Percentiles rank a stretch among this genome's conserved stretches.
Evolutionary conservation across 2,113 vertebrate species (phyloP).

Genomic region (Bujurquina vittata): DNA sequence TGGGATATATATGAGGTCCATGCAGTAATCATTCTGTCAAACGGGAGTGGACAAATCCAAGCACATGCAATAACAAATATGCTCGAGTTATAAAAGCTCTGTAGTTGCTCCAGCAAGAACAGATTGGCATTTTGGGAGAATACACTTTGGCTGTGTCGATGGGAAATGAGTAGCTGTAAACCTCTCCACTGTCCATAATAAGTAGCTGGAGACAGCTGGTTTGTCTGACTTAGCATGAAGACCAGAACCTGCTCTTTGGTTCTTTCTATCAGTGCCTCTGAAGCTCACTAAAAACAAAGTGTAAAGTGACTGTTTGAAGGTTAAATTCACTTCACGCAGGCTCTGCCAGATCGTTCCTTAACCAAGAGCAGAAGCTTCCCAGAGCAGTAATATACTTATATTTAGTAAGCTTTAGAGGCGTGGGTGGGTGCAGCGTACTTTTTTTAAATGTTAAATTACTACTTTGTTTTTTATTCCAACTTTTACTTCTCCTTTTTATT

Average conservation of each 20-base stretch:
- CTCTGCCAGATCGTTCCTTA: background rate
- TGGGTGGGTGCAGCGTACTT: background rate
- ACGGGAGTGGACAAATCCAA: constrained; percentile 6
- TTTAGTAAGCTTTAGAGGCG: background rate
- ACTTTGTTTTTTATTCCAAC: background rate
- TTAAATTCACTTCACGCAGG: background rate
- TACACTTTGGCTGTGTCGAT: background rate
- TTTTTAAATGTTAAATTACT: background rate
- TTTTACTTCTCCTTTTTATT: background rate
- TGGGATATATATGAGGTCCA: constrained; percentile 27
- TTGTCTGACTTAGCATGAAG: background rate
- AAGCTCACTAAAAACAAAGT: background rate
- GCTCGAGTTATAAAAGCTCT: background rate
- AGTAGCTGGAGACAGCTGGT: background rate
- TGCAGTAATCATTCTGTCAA: constrained; percentile 47
- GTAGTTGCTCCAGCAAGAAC: background rate
- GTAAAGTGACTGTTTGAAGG: background rate
- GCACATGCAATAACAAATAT: background rate
- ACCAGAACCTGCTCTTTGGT: background rate
- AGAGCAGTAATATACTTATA: background rate
- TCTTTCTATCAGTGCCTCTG: background rate
- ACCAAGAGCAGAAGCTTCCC: background rate
- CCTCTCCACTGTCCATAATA: background rate
- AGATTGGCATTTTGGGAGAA: background rate
- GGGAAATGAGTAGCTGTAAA: background rate